A percentile compares a stretch with the other conserved stretches of the same genome.
Conservation (phyloP, 2,888 invertebrate genomes). For the Ischnus inquisitorius region DNA sequence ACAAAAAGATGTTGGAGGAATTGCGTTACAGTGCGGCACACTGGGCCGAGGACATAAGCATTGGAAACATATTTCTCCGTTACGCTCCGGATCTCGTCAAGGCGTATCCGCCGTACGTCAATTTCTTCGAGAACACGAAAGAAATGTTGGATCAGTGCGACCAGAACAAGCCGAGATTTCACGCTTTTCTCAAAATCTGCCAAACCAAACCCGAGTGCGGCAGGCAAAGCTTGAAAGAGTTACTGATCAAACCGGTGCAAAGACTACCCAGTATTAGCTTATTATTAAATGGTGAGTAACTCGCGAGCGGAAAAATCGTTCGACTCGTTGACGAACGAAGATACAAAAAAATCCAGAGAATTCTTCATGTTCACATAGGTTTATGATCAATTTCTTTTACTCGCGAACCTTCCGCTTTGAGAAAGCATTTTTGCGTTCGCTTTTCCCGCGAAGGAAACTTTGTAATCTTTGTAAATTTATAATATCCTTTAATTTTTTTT, state of each 20-base stretch:
- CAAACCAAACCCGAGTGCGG: conserved; percentile 98
- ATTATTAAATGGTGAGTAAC: conserved; percentile 93
- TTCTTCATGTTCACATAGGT: background rate
- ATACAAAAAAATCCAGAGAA: background rate
- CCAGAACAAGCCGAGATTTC: conserved; percentile 97
- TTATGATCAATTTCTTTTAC: too few relatives aligned
- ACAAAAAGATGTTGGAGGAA: conserved; percentile 91
- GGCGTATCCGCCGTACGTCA: conserved; percentile 99
- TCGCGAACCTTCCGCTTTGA: too few relatives aligned
- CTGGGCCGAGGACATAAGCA: conserved; percentile 95
- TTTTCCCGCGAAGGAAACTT: too few relatives aligned
- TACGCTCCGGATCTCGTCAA: conserved; percentile 95
- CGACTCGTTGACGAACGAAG: background rate
- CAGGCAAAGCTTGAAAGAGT: conserved; percentile 97
- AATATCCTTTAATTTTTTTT: background rate
- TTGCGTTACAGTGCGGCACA: conserved; percentile 88
- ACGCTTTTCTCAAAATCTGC: conserved; percentile 98
- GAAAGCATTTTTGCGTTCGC: too few relatives aligned
- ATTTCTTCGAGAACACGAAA: conserved; percentile 99
- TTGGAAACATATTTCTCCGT: conserved; percentile 95
- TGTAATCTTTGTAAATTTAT: background rate
- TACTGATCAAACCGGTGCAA: conserved; percentile 99
- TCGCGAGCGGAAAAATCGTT: background rate
- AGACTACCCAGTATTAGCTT: conserved; percentile 98
- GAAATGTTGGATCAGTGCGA: conserved; percentile 97